Percentiles rank a stretch among this genome's conserved stretches.
Evolutionary conservation across 2,888 invertebrate genomes (phyloP).

Genomic region (Tryphoninae sp.): DNA sequence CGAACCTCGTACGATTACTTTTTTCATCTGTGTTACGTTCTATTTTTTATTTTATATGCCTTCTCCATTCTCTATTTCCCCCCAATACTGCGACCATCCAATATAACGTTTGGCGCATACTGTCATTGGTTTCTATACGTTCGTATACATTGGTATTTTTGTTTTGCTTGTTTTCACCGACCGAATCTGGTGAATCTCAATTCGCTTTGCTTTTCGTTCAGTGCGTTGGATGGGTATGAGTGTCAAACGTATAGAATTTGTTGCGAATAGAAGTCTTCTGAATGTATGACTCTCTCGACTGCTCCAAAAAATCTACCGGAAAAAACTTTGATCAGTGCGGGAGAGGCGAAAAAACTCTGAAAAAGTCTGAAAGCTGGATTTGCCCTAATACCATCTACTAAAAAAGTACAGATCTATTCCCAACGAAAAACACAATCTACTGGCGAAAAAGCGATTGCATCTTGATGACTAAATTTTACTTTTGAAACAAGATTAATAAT

Average conservation of each 20-base stretch:
- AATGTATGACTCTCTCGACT: background rate
- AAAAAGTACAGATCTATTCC: background rate
- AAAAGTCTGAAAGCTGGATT: background rate
- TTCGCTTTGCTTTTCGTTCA: slow-evolving; percentile 6
- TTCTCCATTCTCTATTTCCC: slow-evolving; percentile 24
- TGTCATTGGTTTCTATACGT: background rate
- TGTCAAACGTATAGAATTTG: slow-evolving; percentile 2
- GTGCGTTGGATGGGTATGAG: slow-evolving; percentile 6
- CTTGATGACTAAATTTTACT: no score
- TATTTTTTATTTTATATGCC: slow-evolving; percentile 19
- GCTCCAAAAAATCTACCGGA: background rate
- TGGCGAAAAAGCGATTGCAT: no score
- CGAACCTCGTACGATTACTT: background rate
- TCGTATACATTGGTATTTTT: slow-evolving; percentile 9
- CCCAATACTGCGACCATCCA: slow-evolving; percentile 10
- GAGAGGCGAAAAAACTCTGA: background rate
- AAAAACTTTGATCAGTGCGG: slow-evolving; percentile 8
- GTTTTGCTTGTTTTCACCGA: slow-evolving; percentile 25
- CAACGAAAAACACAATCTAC: no score
- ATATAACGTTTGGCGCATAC: background rate
- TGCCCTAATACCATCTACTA: background rate
- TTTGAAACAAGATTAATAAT: no score
- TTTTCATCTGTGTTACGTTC: slow-evolving; percentile 12
- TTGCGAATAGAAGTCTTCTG: slow-evolving; percentile 11
- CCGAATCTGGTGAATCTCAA: slow-evolving; percentile 25